Base-by-base conservation (phyloP, 2,888 invertebrate species). In the Nephrotoma appendiculata region DNA sequence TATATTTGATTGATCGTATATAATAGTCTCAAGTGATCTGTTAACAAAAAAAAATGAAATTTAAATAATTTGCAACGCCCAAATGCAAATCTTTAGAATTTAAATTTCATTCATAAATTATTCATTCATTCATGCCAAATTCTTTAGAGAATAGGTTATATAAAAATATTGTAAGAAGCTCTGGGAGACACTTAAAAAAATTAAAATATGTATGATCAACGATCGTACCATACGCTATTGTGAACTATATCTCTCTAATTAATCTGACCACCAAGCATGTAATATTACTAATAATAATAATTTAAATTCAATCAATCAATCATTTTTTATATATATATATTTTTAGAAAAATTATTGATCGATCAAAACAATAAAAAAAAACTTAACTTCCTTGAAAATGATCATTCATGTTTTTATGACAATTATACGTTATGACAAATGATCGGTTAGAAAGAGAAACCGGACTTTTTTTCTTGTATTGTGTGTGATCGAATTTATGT, bases 11-110 rank as follows among this genome's bases (percentile, higher is more conserved):
- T 84, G 84, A 84, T 84, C 84, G 43, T 41, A n/a, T 5, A 83
- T 84, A 19, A 15, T 31, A 84, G 41, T 84, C 43, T 41, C 84
- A 84, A 84, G 84, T 84, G 84, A 84, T 41, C 41, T 86, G 86
- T 86, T 57, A 41, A 57, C 52, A 86, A 86, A n/a, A 85, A 85
- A 41, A 42, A 41, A 41, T 44, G 12, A 86, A 45, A 31, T 41
- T 86, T 48, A 86, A 86, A 44, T 45, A 45, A 86, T 45, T 52
- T 86, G 86, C 57, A 86, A 86, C 86, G 86, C 86, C 86, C 86
- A 86, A 86, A 86, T 52, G 52, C 85, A 85, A 85, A 85, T 85
- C 44, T 31, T 86, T 86, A 87, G 86, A 87, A 86, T 86, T 42
- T 45, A 44, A 48, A 41, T 86, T 86, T 86, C 45, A 45, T 85